Evolutionary conservation across 2,113 vertebrate species (phyloP).

Genomic region (Eulemur rufifrons): DNA sequence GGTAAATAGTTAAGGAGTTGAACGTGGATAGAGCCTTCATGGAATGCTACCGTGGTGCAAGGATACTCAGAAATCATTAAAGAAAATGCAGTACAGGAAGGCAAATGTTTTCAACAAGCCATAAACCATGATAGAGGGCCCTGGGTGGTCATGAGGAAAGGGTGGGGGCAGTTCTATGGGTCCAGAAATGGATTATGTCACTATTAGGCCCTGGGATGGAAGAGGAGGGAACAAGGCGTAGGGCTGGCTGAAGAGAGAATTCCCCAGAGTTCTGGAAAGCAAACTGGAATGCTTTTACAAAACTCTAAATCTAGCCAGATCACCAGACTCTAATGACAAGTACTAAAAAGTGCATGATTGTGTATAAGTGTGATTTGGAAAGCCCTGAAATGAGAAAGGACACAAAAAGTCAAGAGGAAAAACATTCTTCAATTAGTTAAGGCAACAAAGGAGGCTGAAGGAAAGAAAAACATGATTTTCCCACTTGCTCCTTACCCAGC

Average conservation of each 20-base stretch:
- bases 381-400: conserved; percentile 27
- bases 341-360: not conserved
- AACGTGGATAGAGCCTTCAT: not conserved
- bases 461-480: not conserved
- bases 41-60: not conserved
- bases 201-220: not conserved
- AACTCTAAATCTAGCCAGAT: conserved; percentile 30
- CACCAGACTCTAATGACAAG: not conserved
- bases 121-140: not conserved
- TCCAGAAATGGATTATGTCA: not conserved
- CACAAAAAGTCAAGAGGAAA: conserved; percentile 5
- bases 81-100: not conserved
- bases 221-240: not conserved
- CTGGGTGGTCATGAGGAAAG: not conserved
- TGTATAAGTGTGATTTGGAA: not conserved
- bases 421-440: not conserved
- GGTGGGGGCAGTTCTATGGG: not conserved
- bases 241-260: not conserved
- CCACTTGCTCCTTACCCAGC: not conserved
- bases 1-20: conserved; percentile 35
- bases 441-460: not conserved
- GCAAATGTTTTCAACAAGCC: not conserved
- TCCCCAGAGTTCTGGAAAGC: not conserved
- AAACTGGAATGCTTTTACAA: not conserved
- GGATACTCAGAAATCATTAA: conserved; percentile 20